These are phyloP conservation scores for Brachymystax lenok DNA, from an alignment of 2,797 vertebrate species.

Conservation along the genomic window DNA sequence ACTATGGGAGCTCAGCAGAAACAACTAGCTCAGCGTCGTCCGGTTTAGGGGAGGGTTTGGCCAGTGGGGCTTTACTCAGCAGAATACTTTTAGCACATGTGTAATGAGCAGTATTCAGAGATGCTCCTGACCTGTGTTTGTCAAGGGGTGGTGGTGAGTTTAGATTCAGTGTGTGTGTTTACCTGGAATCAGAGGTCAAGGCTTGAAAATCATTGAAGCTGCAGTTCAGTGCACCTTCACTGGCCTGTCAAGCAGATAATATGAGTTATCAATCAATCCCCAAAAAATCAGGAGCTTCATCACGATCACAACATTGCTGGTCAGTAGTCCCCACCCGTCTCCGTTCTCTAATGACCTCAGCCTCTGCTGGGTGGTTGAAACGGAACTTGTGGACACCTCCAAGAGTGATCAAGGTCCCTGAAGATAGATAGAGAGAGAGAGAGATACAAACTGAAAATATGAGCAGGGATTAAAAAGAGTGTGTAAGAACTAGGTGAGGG, in stretches of 20 bases:
- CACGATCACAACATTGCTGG: neutral
- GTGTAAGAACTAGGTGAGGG: neutral
- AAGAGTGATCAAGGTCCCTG: slow-evolving; percentile 89
- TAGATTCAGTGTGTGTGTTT: slow-evolving; percentile 29
- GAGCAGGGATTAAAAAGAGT: neutral
- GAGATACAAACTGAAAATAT: neutral
- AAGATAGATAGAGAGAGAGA: slow-evolving; percentile 23
- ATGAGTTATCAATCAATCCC: neutral
- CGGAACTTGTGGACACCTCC: slow-evolving; percentile 90
- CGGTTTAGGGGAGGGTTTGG: too few relatives aligned
- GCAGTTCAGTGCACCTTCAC: slow-evolving; percentile 67
- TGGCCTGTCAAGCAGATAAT: slow-evolving; percentile 69
- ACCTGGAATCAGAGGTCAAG: slow-evolving; percentile 59
- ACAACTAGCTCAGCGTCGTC: too few relatives aligned
- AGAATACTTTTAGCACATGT: neutral
- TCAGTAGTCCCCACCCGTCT: slow-evolving; percentile 80
- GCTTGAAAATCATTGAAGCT: slow-evolving; percentile 72
- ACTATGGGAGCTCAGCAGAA: neutral
- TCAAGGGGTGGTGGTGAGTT: neutral
- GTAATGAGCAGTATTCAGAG: neutral
- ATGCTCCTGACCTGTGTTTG: neutral
- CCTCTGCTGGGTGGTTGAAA: slow-evolving; percentile 96
- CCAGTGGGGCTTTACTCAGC: too few relatives aligned
- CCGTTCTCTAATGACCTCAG: slow-evolving; percentile 86
- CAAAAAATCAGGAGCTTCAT: neutral